Conservation (phyloP, 2,113 vertebrate genomes). For the Panthera leo region DNA sequence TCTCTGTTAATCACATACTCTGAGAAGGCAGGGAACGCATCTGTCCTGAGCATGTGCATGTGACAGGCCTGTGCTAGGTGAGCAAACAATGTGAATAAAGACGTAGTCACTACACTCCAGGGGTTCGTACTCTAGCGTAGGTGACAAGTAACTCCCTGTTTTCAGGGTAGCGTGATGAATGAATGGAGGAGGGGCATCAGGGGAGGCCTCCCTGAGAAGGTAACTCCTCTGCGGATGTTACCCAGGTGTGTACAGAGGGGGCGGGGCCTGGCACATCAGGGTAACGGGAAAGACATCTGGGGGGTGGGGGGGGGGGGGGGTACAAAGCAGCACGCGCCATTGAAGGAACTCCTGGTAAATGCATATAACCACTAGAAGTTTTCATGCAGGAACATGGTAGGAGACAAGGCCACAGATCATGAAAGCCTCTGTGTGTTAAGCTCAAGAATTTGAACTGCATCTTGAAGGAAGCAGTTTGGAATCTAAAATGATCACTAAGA, state of each 20-base stretch:
- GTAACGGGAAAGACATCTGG: neutral
- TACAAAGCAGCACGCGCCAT: too few species aligned
- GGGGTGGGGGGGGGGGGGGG: rapidly evolving
- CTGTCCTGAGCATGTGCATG: neutral
- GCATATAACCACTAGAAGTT: neutral
- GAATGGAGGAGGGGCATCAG: neutral
- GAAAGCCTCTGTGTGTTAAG: neutral
- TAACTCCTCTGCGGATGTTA: neutral
- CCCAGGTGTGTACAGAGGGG: neutral
- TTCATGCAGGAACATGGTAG: neutral
- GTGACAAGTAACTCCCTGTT: neutral
- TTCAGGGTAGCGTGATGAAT: neutral
- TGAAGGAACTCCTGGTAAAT: neutral
- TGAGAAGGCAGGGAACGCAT: neutral
- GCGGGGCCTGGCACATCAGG: neutral
- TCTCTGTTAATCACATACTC: neutral
- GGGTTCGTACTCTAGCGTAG: neutral
- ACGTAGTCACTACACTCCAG: neutral
- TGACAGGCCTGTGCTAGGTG: neutral
- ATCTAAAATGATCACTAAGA: neutral
- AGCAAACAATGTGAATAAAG: neutral
- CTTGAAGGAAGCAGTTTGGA: neutral
- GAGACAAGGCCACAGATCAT: too few species aligned
- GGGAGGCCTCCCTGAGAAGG: neutral
- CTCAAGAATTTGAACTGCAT: neutral